These are phyloP conservation scores for Percina caprodes DNA, from an alignment of 2,113 vertebrate species.

Conservation along the genomic window DNA sequence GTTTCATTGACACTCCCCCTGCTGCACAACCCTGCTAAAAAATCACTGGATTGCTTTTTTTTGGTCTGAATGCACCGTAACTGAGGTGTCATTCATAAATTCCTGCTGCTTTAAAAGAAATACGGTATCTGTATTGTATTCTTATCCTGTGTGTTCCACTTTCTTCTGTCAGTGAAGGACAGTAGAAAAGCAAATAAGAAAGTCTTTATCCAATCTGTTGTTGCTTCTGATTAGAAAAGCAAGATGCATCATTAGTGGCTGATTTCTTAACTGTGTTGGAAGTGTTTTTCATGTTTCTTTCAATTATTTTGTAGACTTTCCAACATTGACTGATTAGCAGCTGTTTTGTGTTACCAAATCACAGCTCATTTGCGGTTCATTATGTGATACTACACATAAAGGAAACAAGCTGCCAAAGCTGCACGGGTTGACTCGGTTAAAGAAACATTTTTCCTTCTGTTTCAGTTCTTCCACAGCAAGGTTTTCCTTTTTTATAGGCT, in stretches of 20 bases:
- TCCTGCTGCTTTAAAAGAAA: no score
- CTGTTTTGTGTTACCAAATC: slow-evolving; percentile 40
- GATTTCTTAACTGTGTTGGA: slow-evolving; percentile 15
- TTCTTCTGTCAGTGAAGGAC: no score
- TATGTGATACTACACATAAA: slow-evolving; percentile 53
- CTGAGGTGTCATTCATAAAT: no score
- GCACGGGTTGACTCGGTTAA: slow-evolving; percentile 41
- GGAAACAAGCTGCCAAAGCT: slow-evolving; percentile 22
- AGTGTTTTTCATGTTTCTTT: slow-evolving; percentile 36
- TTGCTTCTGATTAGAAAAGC: not conserved
- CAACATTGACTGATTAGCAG: slow-evolving; percentile 52
- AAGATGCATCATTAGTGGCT: slow-evolving; percentile 24
- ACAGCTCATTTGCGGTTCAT: slow-evolving; percentile 35
- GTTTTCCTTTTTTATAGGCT: not conserved
- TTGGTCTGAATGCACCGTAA: no score
- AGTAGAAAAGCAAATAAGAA: no score
- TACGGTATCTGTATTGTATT: no score
- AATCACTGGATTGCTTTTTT: no score
- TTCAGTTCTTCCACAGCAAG: not conserved
- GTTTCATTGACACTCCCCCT: no score
- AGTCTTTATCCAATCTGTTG: no score
- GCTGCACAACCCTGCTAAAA: no score
- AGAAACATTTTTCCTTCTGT: slow-evolving; percentile 28
- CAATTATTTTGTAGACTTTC: slow-evolving; percentile 33
- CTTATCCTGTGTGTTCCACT: no score